A percentile compares a stretch with the other conserved stretches of the same genome.
These are phyloP conservation scores for Oppia nitens DNA, from an alignment of 1,140 invertebrate species.

Conservation along the genomic window DNA sequence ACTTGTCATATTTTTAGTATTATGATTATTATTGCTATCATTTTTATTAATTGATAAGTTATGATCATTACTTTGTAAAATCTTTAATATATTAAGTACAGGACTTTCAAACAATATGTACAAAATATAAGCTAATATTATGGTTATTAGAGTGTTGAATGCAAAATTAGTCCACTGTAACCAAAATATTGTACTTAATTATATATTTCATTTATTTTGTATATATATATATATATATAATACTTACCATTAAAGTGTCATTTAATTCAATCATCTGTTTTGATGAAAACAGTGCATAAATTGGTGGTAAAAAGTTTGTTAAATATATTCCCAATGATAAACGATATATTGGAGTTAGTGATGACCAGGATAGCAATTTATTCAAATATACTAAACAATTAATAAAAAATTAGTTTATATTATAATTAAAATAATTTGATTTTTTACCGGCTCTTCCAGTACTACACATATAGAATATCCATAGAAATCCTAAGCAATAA, in stretches of 20 bases:
- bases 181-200: not conserved
- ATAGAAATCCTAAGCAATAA: slow-evolving; percentile 2
- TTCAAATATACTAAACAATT: not conserved
- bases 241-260: slow-evolving; percentile 3
- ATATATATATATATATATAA: not conserved
- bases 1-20: not conserved
- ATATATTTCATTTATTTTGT: not conserved
- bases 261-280: not conserved
- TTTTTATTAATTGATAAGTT: not conserved
- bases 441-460: slow-evolving; percentile 1
- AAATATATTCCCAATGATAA: slow-evolving; percentile 7
- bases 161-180: not conserved
- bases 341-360: slow-evolving; percentile 2
- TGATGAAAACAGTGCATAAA: not conserved
- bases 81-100: slow-evolving; percentile 4
- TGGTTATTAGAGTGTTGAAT: slow-evolving; percentile 4
- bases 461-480: slow-evolving; percentile 10
- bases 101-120: slow-evolving; percentile 9
- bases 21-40: not conserved
- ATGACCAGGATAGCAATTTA: not conserved
- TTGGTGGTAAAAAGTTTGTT: not conserved
- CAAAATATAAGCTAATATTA: slow-evolving; percentile 4
- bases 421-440: not conserved
- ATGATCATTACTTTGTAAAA: not conserved
- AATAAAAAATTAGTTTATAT: not conserved